A percentile compares a stretch with the other conserved stretches of the same genome.
Evolutionary conservation across 2,797 vertebrate species (phyloP).

Genomic region (Gila robusta): DNA sequence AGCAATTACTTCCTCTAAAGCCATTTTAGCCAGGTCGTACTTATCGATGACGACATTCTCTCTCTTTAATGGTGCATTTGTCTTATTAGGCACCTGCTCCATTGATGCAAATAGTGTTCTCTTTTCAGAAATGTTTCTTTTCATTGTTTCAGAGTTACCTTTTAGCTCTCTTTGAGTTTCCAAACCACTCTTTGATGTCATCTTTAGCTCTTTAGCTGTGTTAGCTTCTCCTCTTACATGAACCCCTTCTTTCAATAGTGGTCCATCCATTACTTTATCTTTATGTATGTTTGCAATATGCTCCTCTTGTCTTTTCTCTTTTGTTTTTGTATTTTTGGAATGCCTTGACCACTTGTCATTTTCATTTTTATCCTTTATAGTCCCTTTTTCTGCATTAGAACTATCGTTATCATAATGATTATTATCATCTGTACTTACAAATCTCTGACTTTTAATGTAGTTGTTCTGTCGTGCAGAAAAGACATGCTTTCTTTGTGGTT

Average conservation of each 20-base stretch:
- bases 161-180: conserved; percentile 70
- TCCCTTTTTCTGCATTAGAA: conserved; percentile 19
- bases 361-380: conserved; percentile 53
- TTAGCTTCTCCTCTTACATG: conserved; percentile 57
- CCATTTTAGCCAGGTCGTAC: conserved; percentile 78
- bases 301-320: conserved; percentile 65
- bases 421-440: conserved; percentile 61
- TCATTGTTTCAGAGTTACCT: conserved; percentile 75
- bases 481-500: conserved; percentile 64
- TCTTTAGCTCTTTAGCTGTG: conserved; percentile 62
- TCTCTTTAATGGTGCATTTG: conserved; percentile 59
- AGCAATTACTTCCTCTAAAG: conserved; percentile 78
- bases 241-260: conserved; percentile 48
- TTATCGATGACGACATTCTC: conserved; percentile 70
- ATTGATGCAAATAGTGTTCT: conserved; percentile 71
- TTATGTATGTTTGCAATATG: conserved; percentile 71
- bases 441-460: conserved; percentile 81
- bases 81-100: conserved; percentile 66
- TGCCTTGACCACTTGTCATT: not conserved
- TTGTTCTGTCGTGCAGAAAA: conserved; percentile 81
- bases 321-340: conserved; percentile 34
- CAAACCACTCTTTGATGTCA: conserved; percentile 70
- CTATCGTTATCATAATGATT: conserved; percentile 45
- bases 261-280: conserved; percentile 70
- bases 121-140: conserved; percentile 76